phyloP scores from a whole-genome alignment of 2,797 vertebrate genomes.

The Vipera ursinii region DNA sequence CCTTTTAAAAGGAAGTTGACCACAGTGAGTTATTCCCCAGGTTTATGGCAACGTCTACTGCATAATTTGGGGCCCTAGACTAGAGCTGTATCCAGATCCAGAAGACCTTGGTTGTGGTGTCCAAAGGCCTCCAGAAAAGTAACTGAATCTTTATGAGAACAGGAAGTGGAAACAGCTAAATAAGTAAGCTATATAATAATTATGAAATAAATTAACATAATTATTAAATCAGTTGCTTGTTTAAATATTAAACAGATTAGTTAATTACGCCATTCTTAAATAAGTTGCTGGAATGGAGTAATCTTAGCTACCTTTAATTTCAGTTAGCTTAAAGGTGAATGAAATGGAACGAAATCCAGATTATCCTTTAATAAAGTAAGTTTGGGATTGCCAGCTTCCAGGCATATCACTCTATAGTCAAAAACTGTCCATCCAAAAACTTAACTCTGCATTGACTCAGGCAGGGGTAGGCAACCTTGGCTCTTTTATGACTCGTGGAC shows the following conservation, averaged over 20 bases:
- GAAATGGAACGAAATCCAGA: not conserved
- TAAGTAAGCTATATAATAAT: not conserved
- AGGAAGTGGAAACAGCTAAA: not conserved
- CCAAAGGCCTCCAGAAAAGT: not conserved
- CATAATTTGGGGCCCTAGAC: not conserved
- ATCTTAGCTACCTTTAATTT: not conserved
- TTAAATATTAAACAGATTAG: not conserved
- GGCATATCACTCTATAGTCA: not conserved
- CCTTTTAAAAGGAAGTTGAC: not conserved
- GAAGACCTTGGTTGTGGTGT: not conserved
- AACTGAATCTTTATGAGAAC: not conserved
- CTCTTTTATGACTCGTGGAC: too few relatives aligned
- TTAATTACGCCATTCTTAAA: not conserved
- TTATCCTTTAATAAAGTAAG: not conserved
- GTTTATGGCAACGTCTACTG: not conserved
- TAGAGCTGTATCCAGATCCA: not conserved
- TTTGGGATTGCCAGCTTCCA: not conserved
- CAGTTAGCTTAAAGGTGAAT: not conserved
- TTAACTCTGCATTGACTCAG: not conserved
- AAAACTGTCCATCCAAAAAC: not conserved
- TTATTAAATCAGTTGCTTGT: not conserved
- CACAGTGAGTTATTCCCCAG: not conserved
- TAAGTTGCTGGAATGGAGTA: not conserved
- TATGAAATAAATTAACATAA: not conserved
- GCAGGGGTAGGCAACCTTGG: too few relatives aligned